These are phyloP conservation scores for Brachypalpus laphriformis DNA, from an alignment of 2,888 invertebrate genomes.

Conservation along the genomic window DNA sequence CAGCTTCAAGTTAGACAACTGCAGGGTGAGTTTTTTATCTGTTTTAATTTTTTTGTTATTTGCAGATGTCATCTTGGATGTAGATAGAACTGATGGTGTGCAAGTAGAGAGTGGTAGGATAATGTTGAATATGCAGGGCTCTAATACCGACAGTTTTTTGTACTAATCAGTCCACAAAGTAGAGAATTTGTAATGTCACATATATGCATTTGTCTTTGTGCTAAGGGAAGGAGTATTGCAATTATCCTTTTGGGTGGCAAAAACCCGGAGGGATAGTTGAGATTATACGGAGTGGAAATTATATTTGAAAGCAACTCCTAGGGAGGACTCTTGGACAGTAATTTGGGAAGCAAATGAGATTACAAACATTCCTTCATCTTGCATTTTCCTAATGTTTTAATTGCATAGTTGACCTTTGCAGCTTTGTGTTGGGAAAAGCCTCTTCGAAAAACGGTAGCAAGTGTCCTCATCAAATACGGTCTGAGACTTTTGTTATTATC, in stretches of 20 bases:
- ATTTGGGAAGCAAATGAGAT: not conserved
- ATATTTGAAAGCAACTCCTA: not conserved
- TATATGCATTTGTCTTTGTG: constrained; percentile 11
- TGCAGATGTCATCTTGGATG: constrained; percentile 13
- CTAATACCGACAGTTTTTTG: constrained; percentile 38
- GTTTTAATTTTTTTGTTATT: not conserved
- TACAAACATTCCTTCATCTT: constrained; percentile 3
- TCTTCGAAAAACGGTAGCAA: not conserved
- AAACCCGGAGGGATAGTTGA: not conserved
- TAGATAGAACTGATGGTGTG: not conserved
- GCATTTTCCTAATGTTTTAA: not conserved
- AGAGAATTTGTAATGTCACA: constrained; percentile 18
- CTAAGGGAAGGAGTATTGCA: not conserved
- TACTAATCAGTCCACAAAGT: constrained; percentile 41
- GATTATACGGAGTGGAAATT: constrained; percentile 11
- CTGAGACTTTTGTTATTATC: not conserved
- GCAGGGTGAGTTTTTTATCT: constrained; percentile 1
- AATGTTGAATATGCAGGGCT: constrained; percentile 26
- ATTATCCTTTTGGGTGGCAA: constrained; percentile 1
- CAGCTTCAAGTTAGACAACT: constrained; percentile 9
- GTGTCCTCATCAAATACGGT: not conserved
- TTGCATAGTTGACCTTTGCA: not conserved
- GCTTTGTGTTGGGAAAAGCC: not conserved
- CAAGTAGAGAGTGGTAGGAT: not conserved
- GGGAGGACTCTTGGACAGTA: not conserved